phyloP scores from a whole-genome alignment of 1,140 invertebrate genomes.

The Diabrotica virgifera region DNA sequence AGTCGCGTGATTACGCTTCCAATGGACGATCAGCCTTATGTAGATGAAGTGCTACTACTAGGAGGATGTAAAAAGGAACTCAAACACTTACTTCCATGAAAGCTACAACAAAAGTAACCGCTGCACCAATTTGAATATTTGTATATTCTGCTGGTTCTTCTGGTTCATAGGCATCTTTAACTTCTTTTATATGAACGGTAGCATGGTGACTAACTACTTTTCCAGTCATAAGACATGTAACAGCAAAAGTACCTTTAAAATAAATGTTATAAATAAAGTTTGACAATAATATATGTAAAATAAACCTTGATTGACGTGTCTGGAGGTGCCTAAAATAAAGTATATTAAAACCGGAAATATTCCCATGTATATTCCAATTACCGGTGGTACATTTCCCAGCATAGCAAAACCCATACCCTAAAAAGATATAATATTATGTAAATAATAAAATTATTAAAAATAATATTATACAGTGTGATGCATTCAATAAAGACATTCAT shows the following conservation, averaged over 20 bases:
- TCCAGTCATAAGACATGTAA: constrained; percentile 84
- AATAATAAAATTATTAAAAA: too few relatives aligned
- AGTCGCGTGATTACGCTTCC: too few relatives aligned
- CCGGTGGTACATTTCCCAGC: constrained; percentile 79
- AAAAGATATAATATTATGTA: constrained; percentile 28
- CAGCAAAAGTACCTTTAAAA: constrained; percentile 75
- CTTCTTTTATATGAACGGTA: constrained; percentile 29
- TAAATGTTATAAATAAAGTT: neutral
- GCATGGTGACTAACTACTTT: constrained; percentile 62
- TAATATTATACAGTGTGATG: too few relatives aligned
- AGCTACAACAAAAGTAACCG: constrained; percentile 67
- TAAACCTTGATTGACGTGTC: constrained; percentile 86
- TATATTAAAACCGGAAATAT: constrained; percentile 92
- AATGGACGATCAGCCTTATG: too few relatives aligned
- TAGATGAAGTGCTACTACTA: too few relatives aligned
- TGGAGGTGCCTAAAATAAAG: constrained; percentile 85
- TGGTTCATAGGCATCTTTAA: neutral
- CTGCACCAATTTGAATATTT: constrained; percentile 63
- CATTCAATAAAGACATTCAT: too few relatives aligned
- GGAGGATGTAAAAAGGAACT: too few relatives aligned
- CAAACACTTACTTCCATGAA: constrained; percentile 61
- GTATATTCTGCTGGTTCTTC: constrained; percentile 38
- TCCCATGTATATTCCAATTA: constrained; percentile 91
- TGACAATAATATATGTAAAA: constrained; percentile 1
- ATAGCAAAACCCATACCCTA: constrained; percentile 90